These are phyloP conservation scores for Phortica okadai DNA, from an alignment of 2,888 invertebrate genomes.

Conservation along the genomic window DNA sequence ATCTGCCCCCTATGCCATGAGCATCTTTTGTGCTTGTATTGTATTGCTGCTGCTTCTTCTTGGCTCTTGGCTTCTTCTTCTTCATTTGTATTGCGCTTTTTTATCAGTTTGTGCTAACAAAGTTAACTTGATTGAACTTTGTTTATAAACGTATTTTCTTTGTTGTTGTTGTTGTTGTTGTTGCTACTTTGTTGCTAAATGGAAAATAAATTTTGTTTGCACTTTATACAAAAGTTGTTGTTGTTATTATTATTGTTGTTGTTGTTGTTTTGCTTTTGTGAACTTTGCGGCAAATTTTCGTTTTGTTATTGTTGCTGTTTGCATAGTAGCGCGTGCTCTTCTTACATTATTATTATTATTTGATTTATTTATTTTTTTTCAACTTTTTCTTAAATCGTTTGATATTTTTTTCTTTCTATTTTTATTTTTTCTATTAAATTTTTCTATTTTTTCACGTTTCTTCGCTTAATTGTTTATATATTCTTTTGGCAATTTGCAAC, in stretches of 20 bases:
- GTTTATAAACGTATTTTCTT: constrained; percentile 47
- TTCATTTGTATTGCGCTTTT: not conserved
- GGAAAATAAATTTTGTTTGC: constrained; percentile 69
- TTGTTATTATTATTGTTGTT: too few relatives aligned
- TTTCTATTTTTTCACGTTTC: not conserved
- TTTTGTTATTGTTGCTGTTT: constrained; percentile 26
- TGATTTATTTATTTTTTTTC: not conserved
- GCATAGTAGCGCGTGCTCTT: not conserved
- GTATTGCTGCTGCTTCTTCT: constrained; percentile 32
- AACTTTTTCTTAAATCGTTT: constrained; percentile 2
- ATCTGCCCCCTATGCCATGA: constrained; percentile 31
- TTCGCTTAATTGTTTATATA: constrained; percentile 23
- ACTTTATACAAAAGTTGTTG: constrained; percentile 50
- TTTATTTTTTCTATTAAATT: not conserved
- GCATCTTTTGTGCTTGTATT: constrained; percentile 54
- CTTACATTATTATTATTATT: not conserved
- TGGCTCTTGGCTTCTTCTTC: not conserved
- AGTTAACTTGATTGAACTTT: constrained; percentile 69
- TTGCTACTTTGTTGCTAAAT: constrained; percentile 53
- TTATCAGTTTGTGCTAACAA: constrained; percentile 48
- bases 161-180: constrained; percentile 22
- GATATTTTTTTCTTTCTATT: not conserved
- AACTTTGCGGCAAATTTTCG: constrained; percentile 14
- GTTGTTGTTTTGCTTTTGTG: constrained; percentile 31
- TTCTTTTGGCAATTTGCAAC: constrained; percentile 1